Evolutionary conservation across 1,140 invertebrate genomes (phyloP), one percentile per base, ranked within the genome.

Genomic region (Cecropterus lyciades): DNA sequence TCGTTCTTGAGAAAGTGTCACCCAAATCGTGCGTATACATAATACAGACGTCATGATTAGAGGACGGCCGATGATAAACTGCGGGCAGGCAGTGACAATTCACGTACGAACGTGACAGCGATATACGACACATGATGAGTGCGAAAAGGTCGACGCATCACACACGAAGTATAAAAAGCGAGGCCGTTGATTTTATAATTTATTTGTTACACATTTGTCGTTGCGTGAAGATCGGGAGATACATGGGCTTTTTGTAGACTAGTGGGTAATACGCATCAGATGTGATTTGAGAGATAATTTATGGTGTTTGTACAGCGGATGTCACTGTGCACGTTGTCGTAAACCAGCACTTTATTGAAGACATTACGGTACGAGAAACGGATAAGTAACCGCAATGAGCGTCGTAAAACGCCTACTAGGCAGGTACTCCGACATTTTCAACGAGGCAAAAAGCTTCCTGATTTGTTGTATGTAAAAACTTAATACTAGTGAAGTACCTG

Each of bases 181-280:
- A 64, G 70, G 77, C 82, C 82, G 87, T 91, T 91, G 89, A 89
- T 92, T 90, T 92, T 80, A 92, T 90, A 92, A 92, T 92, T 92
- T 92, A 92, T 92, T 90, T 90, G 89, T 90, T 85, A 92, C 89
- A 89, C 84, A 92, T 92, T 92, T 92, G 89, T 90, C 87, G 89
- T 92, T 84, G 82, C 89, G 84, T 92, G 87, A 90, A 90, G 89
- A 92, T 90, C 82, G 73, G 71, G 83, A 88, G 89, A 92, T 92
- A 90, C 86, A 90, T 86, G 85, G 79, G 83, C 82, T 88, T 90
- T 89, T 87, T 89, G 84, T 88, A 80, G 84, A 83, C 79, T 74
- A 82, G 79, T 84, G 80, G 81, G 84, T 84, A 85, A 85, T 85
- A 82, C 81, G 79, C 80, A 85, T 89, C 82, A 86, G 79, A 87